Base-by-base conservation (phyloP, 1,140 invertebrate species). In the Tetramorium parvispinum region DNA sequence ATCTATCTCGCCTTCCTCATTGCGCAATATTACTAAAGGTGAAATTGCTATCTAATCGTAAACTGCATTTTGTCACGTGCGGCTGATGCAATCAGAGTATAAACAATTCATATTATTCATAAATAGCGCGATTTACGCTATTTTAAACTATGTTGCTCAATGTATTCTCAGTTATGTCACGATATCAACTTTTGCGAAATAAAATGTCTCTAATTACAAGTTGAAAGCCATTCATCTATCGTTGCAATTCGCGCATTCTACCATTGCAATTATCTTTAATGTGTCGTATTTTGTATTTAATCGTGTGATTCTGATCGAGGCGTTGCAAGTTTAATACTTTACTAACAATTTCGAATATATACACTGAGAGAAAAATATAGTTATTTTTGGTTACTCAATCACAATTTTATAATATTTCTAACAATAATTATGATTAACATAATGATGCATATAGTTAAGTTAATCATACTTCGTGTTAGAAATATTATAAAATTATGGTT, bases 21-120 rank as follows among this genome's bases (percentile, higher is more conserved):
- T 81, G 78, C 78, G 78, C 49, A 81, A 81, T 81, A 81, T 79
- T 79, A 51, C 32, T 66, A 68, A 53, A 79, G 37, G n/a, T 32
- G 11, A 70, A 43, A 51, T 70, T 55, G 32, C 16, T 49, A 53
- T 65, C n/a, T 53, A 24, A 70, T 40, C 21, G 65, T 10, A 40
- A 55, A 18, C 46, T 81, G 37, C 21, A 43, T 53, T 70, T 81
- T 27, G 78, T 55, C 78, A 70, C 16, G 65, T 18, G n/a, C 13
- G 2, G 32, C 13, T 43, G 65, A 81, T 71, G 24, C 16, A 70
- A 71, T 81, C 78, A 10, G 16, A n/a, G 49, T n/a, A 55, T 27
- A 27, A 68, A 40, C n/a, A 32, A 32, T 32, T 32, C 4, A 11
- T 13, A 37, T 71, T 57, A 32, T 43, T 43, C 21, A n/a, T n/a